Base-by-base conservation (phyloP, 1,140 invertebrate genomes). In the Cherax destructor region DNA sequence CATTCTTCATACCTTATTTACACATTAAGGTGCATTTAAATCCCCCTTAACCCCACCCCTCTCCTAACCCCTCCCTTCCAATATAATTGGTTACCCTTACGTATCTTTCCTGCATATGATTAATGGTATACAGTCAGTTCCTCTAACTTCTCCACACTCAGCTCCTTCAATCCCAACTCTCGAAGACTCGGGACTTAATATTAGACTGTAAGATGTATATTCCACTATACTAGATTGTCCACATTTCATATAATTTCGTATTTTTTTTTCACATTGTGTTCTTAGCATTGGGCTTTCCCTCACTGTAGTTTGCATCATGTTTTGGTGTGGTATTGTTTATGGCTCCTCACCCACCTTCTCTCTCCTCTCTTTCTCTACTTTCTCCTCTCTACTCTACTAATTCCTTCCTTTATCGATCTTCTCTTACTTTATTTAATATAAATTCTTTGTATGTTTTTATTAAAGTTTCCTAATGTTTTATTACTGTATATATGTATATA, bases 231-330 rank as follows among this genome's bases (percentile, higher is more conserved):
- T 41, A 77, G 30, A 30, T 77, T 49, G 76, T 77, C 76, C 76
- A 77, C 76, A 77, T 77, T 77, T 24, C 76, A 77, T 77, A 77
- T 77, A 77, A 77, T 77, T 77, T 77, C 47, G 76, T 77, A 77
- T 77, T 77, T 77, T 10, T 77, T 41, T 41, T 41, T 41, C 2
- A 77, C 76, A 77, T 49, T 24, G n/a, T 65, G 10, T 65, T 65
- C 56, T 11, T 65, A 0, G 76, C 9, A 3, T 65, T 65, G 5
- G 76, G 47, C 30, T 47, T 77, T 41, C 11, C 30, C 30, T 41
- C 61, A 65, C 10, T 65, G 61, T 65, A 65, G 61, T 16, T 5
- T 65, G 61, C 61, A 65, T 65, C 61, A 65, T 16, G 61, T 65
- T 65, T 41, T 21, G 18, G 13, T 21, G 61, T 65, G 4, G 4